Evolutionary conservation across 2,797 vertebrate genomes (phyloP).

Genomic region (Hipposideros larvatus): DNA sequence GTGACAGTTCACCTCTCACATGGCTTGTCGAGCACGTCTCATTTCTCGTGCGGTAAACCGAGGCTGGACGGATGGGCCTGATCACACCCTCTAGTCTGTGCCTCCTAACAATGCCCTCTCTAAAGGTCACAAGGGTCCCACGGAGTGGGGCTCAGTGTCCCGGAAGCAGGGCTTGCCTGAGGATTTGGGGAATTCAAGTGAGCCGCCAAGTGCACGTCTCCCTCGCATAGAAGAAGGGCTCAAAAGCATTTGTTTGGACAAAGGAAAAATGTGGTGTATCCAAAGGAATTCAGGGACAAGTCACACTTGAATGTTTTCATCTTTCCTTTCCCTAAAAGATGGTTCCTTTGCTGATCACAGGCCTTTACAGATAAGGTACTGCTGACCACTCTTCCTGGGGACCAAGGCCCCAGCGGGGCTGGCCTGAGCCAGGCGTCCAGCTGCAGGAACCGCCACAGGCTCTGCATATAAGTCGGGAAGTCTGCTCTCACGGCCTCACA

Average conservation of each 20-base stretch:
- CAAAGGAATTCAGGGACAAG: not conserved
- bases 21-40: not conserved
- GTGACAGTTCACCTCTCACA: not conserved
- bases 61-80: not conserved
- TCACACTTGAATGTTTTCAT: not conserved
- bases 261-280: not conserved
- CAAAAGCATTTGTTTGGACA: not conserved
- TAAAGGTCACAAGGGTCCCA: not conserved
- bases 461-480: not conserved
- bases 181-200: not conserved
- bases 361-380: not conserved
- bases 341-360: not conserved
- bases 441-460: rapidly evolving
- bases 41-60: not conserved
- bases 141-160: not conserved
- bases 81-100: not conserved
- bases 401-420: too few relatives aligned
- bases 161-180: not conserved
- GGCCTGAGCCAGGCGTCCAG: not conserved
- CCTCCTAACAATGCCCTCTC: not conserved
- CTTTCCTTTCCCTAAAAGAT: not conserved
- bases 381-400: not conserved
- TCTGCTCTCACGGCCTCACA: not conserved
- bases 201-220: not conserved
- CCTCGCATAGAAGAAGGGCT: not conserved